Conservation (phyloP, 2,797 vertebrate genomes). For the Lagodon rhomboides region DNA sequence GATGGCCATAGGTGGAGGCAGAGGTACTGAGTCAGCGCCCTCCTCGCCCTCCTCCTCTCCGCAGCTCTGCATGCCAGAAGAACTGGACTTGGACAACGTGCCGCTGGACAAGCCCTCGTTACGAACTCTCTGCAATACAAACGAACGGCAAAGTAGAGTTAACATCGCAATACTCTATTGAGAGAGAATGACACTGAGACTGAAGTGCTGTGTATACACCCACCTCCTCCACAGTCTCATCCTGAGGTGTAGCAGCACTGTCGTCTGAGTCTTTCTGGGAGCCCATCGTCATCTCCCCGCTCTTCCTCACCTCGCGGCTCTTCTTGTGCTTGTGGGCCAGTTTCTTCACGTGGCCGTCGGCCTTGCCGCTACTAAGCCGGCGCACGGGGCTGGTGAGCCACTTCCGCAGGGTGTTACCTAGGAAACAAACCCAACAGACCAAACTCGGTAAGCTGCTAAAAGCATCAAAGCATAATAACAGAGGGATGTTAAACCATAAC, state of each 20-base stretch:
- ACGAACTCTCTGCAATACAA: slow-evolving; percentile 90
- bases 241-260: slow-evolving; percentile 96
- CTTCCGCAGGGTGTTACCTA: slow-evolving; percentile 95
- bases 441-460: not conserved
- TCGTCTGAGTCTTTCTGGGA: slow-evolving; percentile 98
- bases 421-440: not conserved
- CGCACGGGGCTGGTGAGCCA: slow-evolving; percentile 99
- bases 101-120: slow-evolving; percentile 98
- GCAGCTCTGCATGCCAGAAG: slow-evolving; percentile 99
- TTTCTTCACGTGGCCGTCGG: slow-evolving; percentile 97
- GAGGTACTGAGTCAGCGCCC: slow-evolving; percentile 93
- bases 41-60: slow-evolving; percentile 99
- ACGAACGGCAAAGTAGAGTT: rapidly evolving
- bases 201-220: slow-evolving; percentile 11
- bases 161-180: not conserved
- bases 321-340: slow-evolving; percentile 98
- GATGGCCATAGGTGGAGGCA: slow-evolving; percentile 99
- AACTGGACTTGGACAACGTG: slow-evolving; percentile 97
- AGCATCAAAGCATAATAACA: not conserved
- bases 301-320: slow-evolving; percentile 95
- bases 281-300: slow-evolving; percentile 87
- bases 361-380: slow-evolving; percentile 97
- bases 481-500: not conserved
- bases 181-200: not conserved
- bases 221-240: slow-evolving; percentile 98